Evolutionary conservation across 2,113 vertebrate species (phyloP), one percentile per base, ranked within the genome.

Genomic region (Kryptolebias marmoratus): DNA sequence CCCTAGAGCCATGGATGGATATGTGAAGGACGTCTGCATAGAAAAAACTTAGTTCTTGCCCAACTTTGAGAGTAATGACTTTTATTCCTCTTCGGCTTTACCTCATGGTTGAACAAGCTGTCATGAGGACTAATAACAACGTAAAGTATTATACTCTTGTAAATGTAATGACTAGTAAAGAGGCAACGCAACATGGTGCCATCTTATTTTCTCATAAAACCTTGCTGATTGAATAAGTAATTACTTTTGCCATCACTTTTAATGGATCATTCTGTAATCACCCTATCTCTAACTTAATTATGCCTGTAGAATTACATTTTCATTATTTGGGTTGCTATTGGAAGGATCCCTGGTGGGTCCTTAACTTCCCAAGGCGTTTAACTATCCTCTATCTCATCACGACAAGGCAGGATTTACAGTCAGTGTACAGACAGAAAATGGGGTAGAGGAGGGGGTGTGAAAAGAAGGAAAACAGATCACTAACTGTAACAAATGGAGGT

Each of bases 141-240:
- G 82, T 75, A 72, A 77, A 68, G 71, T 83, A 81, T 80, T 79
- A 77, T 68, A 66, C 53, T 72, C 81, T 85, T 85, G 82, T 86
- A 85, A 85, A 84, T 79, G 73, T 81, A 84, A 88, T 81, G 83
- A 84, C 83, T 89, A 86, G 73, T 80, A 83, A 70, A 75, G 80
- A 77, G 60, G 56, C 73, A 0, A 82, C 74, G 57, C 81, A 85
- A 86, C 85, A 86, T 82, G 85, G 72, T 66, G 75, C 75, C 74
- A 55, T 75, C 50, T 64, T 75, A 62, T 90, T 85, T 72, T 64
- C 82, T 87, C 81, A 81, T 88, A 87, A 91, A 91, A 80, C 64
- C 56, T 68, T 11, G 45, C 85, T 91, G 88, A 91, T 92, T 93
- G 86, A 92, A 91, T 91, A 90, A 89, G 89, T 91, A 90, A 91